Conservation (phyloP, 1,140 invertebrate species). For the Pantala flavescens region DNA sequence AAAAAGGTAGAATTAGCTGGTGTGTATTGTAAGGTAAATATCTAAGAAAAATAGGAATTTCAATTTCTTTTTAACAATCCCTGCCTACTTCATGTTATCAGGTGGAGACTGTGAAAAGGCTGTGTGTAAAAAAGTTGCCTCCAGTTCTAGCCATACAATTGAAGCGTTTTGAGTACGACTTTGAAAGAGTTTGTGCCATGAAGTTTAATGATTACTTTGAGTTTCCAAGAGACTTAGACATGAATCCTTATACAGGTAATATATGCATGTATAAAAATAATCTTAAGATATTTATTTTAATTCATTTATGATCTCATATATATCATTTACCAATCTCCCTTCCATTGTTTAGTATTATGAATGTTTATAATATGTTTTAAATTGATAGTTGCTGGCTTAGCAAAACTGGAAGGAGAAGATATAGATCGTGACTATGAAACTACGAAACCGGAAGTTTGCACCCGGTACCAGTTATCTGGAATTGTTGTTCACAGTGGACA, state of each 20-base stretch:
- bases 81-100: conserved; percentile 28
- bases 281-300: too few species aligned
- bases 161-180: conserved; percentile 98
- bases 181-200: conserved; percentile 94
- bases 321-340: too few species aligned
- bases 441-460: conserved; percentile 47
- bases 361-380: too few species aligned
- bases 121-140: conserved; percentile 94
- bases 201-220: conserved; percentile 99
- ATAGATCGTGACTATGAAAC: conserved; percentile 61
- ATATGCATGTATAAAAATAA: too few species aligned
- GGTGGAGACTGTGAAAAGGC: conserved; percentile 93
- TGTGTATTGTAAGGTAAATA: too few species aligned
- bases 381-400: conserved; percentile 73
- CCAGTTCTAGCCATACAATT: conserved; percentile 94
- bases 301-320: too few species aligned
- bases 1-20: too few species aligned
- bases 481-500: conserved; percentile 98
- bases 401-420: conserved; percentile 86
- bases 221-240: conserved; percentile 92
- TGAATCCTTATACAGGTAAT: conserved; percentile 90
- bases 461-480: conserved; percentile 86
- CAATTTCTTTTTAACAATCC: conserved; percentile 19
- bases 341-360: too few species aligned
- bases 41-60: too few species aligned